phyloP scores from a whole-genome alignment of 2,797 vertebrate genomes.

The Microchirus variegatus region DNA sequence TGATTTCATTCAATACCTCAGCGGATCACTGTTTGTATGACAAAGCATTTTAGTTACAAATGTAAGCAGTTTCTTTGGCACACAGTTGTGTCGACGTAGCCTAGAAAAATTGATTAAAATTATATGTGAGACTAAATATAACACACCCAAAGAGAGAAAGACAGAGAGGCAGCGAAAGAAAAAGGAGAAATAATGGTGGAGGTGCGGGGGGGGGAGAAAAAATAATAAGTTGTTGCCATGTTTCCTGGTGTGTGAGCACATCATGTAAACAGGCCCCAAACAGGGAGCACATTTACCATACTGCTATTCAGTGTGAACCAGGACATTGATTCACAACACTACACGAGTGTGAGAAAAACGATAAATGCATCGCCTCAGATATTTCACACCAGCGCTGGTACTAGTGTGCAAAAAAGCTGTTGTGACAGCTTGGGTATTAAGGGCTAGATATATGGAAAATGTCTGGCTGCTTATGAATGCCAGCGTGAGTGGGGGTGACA shows the following conservation, averaged over 20 bases:
- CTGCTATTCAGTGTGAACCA: conserved; percentile 75
- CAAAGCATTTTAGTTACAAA: conserved; percentile 81
- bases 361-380: conserved; percentile 83
- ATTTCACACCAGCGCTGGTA: conserved; percentile 76
- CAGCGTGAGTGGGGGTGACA: conserved; percentile 76
- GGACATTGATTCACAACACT: conserved; percentile 81
- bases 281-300: conserved; percentile 74
- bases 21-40: conserved; percentile 71
- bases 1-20: conserved; percentile 74
- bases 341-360: conserved; percentile 80
- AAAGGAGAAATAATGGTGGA: conserved; percentile 3
- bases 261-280: conserved; percentile 75
- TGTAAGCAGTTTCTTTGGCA: conserved; percentile 62
- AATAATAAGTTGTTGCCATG: conserved; percentile 56
- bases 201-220: not conserved
- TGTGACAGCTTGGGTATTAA: conserved; percentile 82
- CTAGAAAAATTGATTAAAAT: conserved; percentile 35
- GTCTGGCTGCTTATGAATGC: conserved; percentile 80
- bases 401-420: conserved; percentile 79
- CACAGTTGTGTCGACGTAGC: conserved; percentile 17
- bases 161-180: not conserved
- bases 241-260: conserved; percentile 68
- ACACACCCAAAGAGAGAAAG: conserved; percentile 8
- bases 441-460: conserved; percentile 76
- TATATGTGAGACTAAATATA: conserved; percentile 20